Evolutionary conservation across 2,113 vertebrate species (phyloP).

Genomic region (Lanius collurio): DNA sequence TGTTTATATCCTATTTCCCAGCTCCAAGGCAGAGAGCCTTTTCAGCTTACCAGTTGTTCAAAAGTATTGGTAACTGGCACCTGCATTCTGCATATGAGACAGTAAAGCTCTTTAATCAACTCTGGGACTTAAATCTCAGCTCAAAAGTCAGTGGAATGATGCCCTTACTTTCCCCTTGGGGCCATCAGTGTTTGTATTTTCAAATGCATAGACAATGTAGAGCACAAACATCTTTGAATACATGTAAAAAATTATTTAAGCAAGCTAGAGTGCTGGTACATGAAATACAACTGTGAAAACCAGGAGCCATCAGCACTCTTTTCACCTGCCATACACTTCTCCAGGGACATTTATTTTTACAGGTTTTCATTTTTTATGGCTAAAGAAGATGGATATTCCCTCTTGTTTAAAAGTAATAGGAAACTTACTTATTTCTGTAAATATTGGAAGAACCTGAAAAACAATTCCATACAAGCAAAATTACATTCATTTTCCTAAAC

Average conservation of each 20-base stretch:
- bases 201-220: neutral
- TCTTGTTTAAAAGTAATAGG: neutral
- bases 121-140: neutral
- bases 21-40: neutral
- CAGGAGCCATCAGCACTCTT: neutral
- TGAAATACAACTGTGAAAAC: neutral
- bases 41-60: neutral
- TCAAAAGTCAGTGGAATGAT: neutral
- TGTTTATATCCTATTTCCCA: neutral
- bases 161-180: neutral
- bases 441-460: neutral
- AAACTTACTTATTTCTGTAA: neutral
- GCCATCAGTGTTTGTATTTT: neutral
- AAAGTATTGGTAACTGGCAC: neutral
- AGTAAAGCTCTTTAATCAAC: neutral
- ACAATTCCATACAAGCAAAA: neutral
- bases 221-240: neutral
- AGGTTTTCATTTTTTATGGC: neutral
- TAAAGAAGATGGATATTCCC: neutral
- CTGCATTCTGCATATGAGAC: neutral
- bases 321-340: neutral
- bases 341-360: neutral
- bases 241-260: neutral
- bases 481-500: neutral
- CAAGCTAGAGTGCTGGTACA: neutral